A percentile compares a stretch with the other conserved stretches of the same genome.
Evolutionary conservation across 2,113 vertebrate genomes (phyloP).

Genomic region (Tupaia tana): DNA sequence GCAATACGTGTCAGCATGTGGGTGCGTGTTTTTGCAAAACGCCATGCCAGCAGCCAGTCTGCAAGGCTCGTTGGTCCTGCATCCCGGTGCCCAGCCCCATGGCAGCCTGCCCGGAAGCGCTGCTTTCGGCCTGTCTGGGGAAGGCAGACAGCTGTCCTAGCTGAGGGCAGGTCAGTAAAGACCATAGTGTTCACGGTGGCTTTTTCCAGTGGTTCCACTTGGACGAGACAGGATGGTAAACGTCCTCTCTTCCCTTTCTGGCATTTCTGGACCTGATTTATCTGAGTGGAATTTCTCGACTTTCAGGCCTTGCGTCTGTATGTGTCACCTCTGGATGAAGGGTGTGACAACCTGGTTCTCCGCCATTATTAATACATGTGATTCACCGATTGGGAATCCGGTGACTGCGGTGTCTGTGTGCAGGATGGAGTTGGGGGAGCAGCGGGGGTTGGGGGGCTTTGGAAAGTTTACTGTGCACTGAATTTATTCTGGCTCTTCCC

Average conservation of each 20-base stretch:
- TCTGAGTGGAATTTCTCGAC: constrained; percentile 50
- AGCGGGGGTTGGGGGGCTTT: neutral
- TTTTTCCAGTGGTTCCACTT: neutral
- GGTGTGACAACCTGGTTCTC: constrained; percentile 28
- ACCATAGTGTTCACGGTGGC: neutral
- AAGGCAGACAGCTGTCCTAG: constrained; percentile 42
- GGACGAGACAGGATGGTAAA: neutral
- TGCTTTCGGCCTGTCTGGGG: constrained; percentile 11
- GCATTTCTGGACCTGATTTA: constrained; percentile 30
- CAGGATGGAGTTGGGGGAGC: neutral
- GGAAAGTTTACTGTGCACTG: neutral
- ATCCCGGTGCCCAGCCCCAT: neutral
- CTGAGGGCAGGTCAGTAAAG: constrained; percentile 46
- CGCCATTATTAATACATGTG: neutral
- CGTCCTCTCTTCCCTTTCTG: neutral
- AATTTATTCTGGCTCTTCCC: neutral
- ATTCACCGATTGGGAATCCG: neutral
- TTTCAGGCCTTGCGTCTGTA: neutral
- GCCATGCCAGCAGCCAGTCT: neutral
- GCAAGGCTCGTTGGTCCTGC: neutral
- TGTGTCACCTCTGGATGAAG: constrained; percentile 50
- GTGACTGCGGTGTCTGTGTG: fast-evolving
- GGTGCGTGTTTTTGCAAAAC: neutral
- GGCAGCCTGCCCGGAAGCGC: constrained; percentile 2
- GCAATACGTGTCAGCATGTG: neutral